Base-by-base conservation (phyloP, 2,113 vertebrate genomes). In the Pygathrix nemaeus region DNA sequence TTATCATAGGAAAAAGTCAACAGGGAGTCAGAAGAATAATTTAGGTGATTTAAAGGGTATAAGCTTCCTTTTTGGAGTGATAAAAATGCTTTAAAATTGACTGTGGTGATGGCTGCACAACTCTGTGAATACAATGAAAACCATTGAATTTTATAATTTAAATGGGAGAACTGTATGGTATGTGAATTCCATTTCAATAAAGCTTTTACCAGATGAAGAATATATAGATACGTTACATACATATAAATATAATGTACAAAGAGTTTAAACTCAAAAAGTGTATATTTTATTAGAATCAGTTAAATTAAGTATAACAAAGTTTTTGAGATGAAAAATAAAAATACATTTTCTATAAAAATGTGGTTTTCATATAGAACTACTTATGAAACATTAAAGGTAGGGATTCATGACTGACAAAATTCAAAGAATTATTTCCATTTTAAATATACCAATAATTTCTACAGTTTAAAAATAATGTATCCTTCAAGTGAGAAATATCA, bases 391-490 rank as follows among this genome's bases (percentile, higher is more conserved):
- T 20, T 93, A 32, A 94, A 90, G 92, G 25, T 40, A 66, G 5
- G 8, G 23, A 48, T 86, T 82, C 78, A 78, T 92, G 68, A 83
- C 23, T 88, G 73, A 2, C 52, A 86, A 95, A 96, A 66, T 40
- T 83, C 75, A 89, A 84, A 88, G 25, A 78, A 94, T 55, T 82
- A 64, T 38, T 93, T 95, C 32, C 50, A 89, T n/a, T 85, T 95
- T 35, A 94, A 96, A 95, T 91, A 73, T 50, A 82, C 27, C 57
- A 95, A 25, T 68, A 90, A 86, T 61, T 70, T 94, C n/a, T 88
- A 90, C 3, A 95, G 50, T 70, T 94, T 84, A 27, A 94, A 95
- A 94, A 68, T 79, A 79, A 86, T 35, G 55, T 13, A 85, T 6
- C 21, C 52, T 84, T 75, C n/a, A 57, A 70, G 18, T 55, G 38